Evolutionary conservation across 2,797 vertebrate species (phyloP), one percentile per base, ranked within the genome.

Genomic region (Cuniculus paca): DNA sequence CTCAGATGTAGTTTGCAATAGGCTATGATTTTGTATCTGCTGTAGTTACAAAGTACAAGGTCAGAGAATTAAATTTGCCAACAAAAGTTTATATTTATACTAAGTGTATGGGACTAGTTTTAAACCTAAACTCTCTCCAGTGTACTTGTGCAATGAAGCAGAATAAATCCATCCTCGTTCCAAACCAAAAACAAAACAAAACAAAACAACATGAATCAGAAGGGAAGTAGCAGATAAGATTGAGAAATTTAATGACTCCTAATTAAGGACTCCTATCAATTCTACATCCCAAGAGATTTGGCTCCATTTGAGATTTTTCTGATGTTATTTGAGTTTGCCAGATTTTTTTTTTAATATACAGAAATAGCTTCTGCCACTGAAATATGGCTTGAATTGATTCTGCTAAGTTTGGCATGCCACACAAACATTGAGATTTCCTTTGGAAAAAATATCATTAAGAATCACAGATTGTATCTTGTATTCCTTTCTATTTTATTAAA

Each of bases 321-420:
- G 26, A 26, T 95, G 17, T 82, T 77, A 63, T 60, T 78, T 93
- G 68, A 92, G 17, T 14, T 90, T 70, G 56, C 31, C 63, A 56
- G 54, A 39, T 68, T 63, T 88, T 80, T 93, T 80, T 58, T 12
- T 94, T 88, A 58, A 58, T 56, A 81, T 81, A 68, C 10, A 72
- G 89, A 96, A 91, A 92, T 88, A 98, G 95, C 93, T 97, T 97
- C 60, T 95, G 93, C 88, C 94, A 95, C 97, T 97, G 95, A 98
- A 98, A 97, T 97, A 68, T 96, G 95, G 94, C 26, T 82, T 91
- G 50, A 82, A 87, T 87, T 95, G 63, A 92, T 87, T 95, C 48
- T 86, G 52, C 70, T 85, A 88, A 90, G 75, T 65, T 95, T 74
- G 72, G 26, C 24, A 78, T 91, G 24, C 63, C 19, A 85, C 31